Conservation (phyloP, 2,113 vertebrate genomes). For the Edolisoma coerulescens region DNA sequence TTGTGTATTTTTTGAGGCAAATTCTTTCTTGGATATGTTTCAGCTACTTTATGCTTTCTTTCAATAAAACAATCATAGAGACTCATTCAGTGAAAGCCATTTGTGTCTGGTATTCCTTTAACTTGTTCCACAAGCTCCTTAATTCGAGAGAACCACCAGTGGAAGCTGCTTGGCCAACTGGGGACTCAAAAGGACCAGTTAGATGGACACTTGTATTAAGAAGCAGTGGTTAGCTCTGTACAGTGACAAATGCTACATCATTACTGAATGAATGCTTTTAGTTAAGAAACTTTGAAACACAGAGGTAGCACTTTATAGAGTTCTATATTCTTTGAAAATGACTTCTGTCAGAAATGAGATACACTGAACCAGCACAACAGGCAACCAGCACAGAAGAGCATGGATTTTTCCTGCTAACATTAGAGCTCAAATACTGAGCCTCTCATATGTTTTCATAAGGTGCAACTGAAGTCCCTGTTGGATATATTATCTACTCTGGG, state of each 20-base stretch:
- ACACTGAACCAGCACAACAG: background rate
- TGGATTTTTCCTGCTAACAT: background rate
- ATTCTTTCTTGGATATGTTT: background rate
- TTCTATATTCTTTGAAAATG: background rate
- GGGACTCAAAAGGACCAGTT: background rate
- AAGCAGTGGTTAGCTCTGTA: background rate
- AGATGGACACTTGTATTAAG: background rate
- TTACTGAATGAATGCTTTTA: background rate
- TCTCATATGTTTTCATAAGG: background rate
- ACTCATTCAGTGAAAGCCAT: background rate
- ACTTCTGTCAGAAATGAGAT: background rate
- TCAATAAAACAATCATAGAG: background rate
- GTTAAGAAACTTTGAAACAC: background rate
- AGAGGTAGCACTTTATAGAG: background rate
- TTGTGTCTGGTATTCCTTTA: background rate
- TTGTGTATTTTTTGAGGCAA: background rate
- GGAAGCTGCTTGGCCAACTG: background rate
- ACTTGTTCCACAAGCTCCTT: background rate
- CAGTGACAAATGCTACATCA: background rate
- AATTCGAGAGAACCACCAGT: background rate
- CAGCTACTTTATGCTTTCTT: background rate
- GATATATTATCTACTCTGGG: background rate
- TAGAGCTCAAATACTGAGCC: background rate
- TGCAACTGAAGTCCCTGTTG: background rate
- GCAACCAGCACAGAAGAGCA: background rate